Base-by-base conservation (phyloP, 2,113 vertebrate genomes). In the Perognathus longimembris region DNA sequence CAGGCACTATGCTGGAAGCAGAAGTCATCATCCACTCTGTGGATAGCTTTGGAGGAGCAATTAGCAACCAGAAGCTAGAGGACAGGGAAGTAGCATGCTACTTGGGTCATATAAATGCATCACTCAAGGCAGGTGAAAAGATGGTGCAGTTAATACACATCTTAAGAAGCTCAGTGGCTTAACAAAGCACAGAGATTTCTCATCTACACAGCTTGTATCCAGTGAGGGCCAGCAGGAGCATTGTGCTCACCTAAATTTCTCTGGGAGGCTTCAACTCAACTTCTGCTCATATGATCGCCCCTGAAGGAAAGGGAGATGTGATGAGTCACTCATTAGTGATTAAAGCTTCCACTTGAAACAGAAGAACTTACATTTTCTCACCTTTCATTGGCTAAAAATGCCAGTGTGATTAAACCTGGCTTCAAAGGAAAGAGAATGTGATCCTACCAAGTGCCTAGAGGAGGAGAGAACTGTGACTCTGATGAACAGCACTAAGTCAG, bases 161-260 rank as follows among this genome's bases (percentile, higher is more conserved):
- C n/a, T 67, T 0, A 0, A 34, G 45, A 45, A 91, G 11, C 64
- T 76, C 22, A 24, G 10, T 1, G 30, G 57, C 24, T 64, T 26
- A 14, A 38, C 42, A 15, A 8, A 36, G 40, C n/a, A 21, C 22
- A 4, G 9, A 26, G 54, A 36, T 28, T 57, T 76, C 61, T 38
- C 45, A 12, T 14, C 59, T 17, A 30, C 14, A 36, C 5, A 50
- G 7, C 5, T 7, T 2, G 12, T 14, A 71, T 24, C 45, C 40
- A 24, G 10, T 2, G 0, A 20, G 28, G 20, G 36, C 40, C 0
- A 1, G 34, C 32, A 84, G n/a, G 59, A 85, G n/a, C 0, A 21
- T 15, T 6, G 22, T 32, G 38, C 24, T 74, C 73, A 78, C 3
- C 0, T 24, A 30, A 40, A 17, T 63, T 21, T 42, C n/a, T 11